Evolutionary conservation across 23 tunicate species (phyloP).

Genomic region (Phallusia fumigata): DNA sequence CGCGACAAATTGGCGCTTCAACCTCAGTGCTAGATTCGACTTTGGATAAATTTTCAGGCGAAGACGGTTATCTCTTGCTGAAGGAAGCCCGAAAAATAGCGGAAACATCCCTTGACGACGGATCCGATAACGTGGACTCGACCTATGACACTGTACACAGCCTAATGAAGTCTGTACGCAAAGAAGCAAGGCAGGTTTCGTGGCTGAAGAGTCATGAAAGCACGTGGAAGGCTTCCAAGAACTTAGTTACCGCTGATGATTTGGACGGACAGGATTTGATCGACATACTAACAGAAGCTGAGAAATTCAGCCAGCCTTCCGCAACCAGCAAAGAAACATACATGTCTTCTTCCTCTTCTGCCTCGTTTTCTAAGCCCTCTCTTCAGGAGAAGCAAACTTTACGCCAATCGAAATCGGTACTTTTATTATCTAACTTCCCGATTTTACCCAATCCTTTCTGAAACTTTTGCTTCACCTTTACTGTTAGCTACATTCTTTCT

Average conservation of each 20-base stretch:
- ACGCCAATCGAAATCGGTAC: not conserved
- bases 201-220: constrained; percentile 1
- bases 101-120: not conserved
- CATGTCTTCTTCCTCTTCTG: too few species aligned
- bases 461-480: not conserved
- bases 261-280: not conserved
- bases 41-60: constrained; percentile 39
- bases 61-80: constrained; percentile 67
- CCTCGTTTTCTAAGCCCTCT: too few species aligned
- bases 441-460: not conserved
- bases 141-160: constrained; percentile 68
- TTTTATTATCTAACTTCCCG: not conserved
- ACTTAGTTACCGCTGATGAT: not conserved
- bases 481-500: not conserved
- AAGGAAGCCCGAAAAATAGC: constrained; percentile 2
- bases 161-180: constrained; percentile 62
- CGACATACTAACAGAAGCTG: not conserved
- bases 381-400: too few species aligned
- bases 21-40: constrained; percentile 9
- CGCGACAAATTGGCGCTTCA: not conserved
- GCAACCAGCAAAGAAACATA: not conserved
- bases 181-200: not conserved
- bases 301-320: not conserved
- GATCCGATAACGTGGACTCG: constrained; percentile 32
- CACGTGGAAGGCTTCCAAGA: not conserved